Evolutionary conservation across 1,140 invertebrate genomes (phyloP), one percentile per base, ranked within the genome.

Genomic region (Drosophila ohnishii): DNA sequence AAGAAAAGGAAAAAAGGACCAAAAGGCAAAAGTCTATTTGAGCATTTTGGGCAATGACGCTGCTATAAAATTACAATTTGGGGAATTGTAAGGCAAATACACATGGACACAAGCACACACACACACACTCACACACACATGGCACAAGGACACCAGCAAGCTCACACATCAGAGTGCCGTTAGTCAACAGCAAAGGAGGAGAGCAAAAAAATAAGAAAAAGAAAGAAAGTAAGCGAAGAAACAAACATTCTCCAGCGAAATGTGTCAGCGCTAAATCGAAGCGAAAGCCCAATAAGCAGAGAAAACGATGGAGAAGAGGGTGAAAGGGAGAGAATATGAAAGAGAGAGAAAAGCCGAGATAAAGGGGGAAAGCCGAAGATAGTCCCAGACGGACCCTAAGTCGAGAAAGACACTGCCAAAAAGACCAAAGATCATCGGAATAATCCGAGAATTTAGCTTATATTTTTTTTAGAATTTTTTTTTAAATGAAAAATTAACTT

Each of bases 31-130:
- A 86, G 79, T 82, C 83, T 86, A 87, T 86, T 87, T 86, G 75
- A 82, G 70, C 79, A 86, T 86, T 85, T 75, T 86, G 83, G 83
- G 75, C 83, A 86, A 86, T 87, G 83, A 87, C 79, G 83, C 75
- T 79, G 83, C 82, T 86, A 86, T 86, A 86, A 86, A 86, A 86
- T 86, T 86, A 86, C 82, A 86, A 86, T 86, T 86, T 86, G 83
- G 83, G 83, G 83, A 86, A 86, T 86, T 82, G 83, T 83, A 87
- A 73, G 79, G 75, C 83, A 86, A 78, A 78, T 70, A 78, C 69
- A 80, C 65, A 65, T 8, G 48, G 48, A 51, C 50, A 37, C 32
- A 22, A 13, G 48, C 57, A 39, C 16, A 37, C 57, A 61, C 35
- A 56, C 10, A 61, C 35, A 69, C 39, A 60, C 51, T 61, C 35